Evolutionary conservation across 2,113 vertebrate species (phyloP), one percentile per base, ranked within the genome.

Genomic region (Microcebus ravelobensis): DNA sequence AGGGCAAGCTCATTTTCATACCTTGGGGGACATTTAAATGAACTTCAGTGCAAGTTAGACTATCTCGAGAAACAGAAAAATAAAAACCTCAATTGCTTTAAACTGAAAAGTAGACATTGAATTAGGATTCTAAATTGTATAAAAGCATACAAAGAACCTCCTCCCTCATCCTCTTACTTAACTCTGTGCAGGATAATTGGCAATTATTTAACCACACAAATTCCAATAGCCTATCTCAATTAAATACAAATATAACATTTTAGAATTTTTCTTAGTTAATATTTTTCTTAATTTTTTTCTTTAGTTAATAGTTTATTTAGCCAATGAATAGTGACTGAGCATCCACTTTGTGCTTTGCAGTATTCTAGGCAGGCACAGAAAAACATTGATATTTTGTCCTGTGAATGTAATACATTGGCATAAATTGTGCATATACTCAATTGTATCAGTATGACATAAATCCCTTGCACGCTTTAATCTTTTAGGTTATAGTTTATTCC

Each of bases 1-100:
- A 99, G 98, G 73, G 92, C 48, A 63, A 99, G 94, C 97, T 99
- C 99, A 0, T 98, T 99, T 97, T 99, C 99, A 39, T 84, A 99
- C 97, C 99, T 99, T 82, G 76, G 36, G 39, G 25, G 61, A 20
- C 57, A 77, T 48, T 31, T 25, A 25, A 68, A 29, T 63, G 27
- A 85, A 65, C 87, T 85, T 89, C 50, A 84, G 63, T 52, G 77
- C 42, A 39, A 42, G 14, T 42, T 74, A 96, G 87, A n/a, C 63
- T 6, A 23, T 34, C 17, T 83, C 42, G 79, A 82, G 87, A 42
- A 57, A 50, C 6, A 0, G 61, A 57, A 45, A 63, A 67, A 27
- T 29, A 18, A 83, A 83, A 71, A 36, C 10, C 48, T 79, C 70
- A 14, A 6, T 29, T 21, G 36, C 55, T 89, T 71, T 61, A 52